Percentiles rank a stretch among this genome's conserved stretches.
phyloP scores from a whole-genome alignment of 2,797 vertebrate genomes.

The Etheostoma perlongum region DNA sequence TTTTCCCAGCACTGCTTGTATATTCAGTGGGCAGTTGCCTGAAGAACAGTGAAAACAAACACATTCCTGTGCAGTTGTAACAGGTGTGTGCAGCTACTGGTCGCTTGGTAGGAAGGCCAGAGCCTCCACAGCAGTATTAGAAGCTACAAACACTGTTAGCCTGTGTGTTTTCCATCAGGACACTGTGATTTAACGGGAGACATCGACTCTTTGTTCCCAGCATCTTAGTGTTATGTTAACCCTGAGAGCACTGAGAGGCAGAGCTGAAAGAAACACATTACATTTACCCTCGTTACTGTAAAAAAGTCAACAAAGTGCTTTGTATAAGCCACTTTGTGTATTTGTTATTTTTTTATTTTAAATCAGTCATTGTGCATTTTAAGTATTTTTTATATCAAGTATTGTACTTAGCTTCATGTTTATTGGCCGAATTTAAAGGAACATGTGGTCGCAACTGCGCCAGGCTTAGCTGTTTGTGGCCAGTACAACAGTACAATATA shows the following conservation, averaged over 20 bases:
- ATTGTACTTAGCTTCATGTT: neutral
- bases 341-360: neutral
- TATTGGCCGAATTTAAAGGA: too few species aligned
- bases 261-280: neutral
- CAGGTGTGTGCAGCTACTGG: slow-evolving; percentile 63
- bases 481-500: too few species aligned
- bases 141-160: slow-evolving; percentile 35
- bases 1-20: slow-evolving; percentile 14
- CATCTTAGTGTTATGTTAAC: neutral
- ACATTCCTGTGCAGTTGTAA: slow-evolving; percentile 70
- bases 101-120: slow-evolving; percentile 34
- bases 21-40: slow-evolving; percentile 33
- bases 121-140: slow-evolving; percentile 30
- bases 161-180: slow-evolving; percentile 51
- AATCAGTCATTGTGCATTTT: neutral
- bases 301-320: neutral
- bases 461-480: too few species aligned
- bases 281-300: neutral
- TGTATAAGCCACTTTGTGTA: neutral
- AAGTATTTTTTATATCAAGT: neutral
- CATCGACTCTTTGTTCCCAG: slow-evolving; percentile 61
- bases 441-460: too few species aligned
- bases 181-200: slow-evolving; percentile 22
- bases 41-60: slow-evolving; percentile 53
- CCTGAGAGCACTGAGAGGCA: neutral